A percentile compares a stretch with the other conserved stretches of the same genome.
phyloP scores from a whole-genome alignment of 2,797 vertebrate species.

The Pangasius larnaudii region DNA sequence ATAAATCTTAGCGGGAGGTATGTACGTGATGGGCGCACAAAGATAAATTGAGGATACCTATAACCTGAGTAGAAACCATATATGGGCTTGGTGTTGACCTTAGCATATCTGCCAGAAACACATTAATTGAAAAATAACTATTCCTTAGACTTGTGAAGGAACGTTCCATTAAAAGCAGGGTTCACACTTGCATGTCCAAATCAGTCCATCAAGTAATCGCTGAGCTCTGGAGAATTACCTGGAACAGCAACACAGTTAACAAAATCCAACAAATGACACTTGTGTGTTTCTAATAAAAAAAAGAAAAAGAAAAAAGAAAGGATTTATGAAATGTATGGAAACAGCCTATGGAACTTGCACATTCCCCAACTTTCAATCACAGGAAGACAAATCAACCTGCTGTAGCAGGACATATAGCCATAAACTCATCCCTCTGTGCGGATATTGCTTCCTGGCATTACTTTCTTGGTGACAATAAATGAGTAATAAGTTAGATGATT shows the following conservation, averaged over 20 bases:
- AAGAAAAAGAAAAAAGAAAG: not conserved
- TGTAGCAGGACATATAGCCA: slow-evolving; percentile 39
- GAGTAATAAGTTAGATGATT: not conserved
- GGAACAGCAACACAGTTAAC: slow-evolving; percentile 35
- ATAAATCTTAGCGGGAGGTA: slow-evolving; percentile 42
- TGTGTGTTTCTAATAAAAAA: slow-evolving; percentile 12
- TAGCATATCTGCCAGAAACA: slow-evolving; percentile 39
- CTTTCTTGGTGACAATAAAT: slow-evolving; percentile 8
- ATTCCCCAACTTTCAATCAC: slow-evolving; percentile 35
- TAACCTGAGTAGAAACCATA: slow-evolving; percentile 57
- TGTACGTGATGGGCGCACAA: slow-evolving; percentile 33
- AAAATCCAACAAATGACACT: slow-evolving; percentile 1
- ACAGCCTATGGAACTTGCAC: slow-evolving; percentile 23
- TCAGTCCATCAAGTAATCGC: not conserved
- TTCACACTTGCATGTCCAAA: slow-evolving; percentile 25
- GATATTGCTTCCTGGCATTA: slow-evolving; percentile 38
- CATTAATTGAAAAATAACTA: slow-evolving; percentile 42
- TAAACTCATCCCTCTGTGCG: slow-evolving; percentile 26
- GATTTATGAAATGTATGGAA: slow-evolving; percentile 14
- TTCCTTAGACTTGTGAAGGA: slow-evolving; percentile 32
- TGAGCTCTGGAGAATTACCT: slow-evolving; percentile 46
- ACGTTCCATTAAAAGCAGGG: slow-evolving; percentile 15
- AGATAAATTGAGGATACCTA: slow-evolving; percentile 38
- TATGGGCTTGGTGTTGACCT: slow-evolving; percentile 31
- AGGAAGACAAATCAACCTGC: slow-evolving; percentile 46